phyloP scores from a whole-genome alignment of 2,113 vertebrate genomes.

The Formicarius rufipectus region DNA sequence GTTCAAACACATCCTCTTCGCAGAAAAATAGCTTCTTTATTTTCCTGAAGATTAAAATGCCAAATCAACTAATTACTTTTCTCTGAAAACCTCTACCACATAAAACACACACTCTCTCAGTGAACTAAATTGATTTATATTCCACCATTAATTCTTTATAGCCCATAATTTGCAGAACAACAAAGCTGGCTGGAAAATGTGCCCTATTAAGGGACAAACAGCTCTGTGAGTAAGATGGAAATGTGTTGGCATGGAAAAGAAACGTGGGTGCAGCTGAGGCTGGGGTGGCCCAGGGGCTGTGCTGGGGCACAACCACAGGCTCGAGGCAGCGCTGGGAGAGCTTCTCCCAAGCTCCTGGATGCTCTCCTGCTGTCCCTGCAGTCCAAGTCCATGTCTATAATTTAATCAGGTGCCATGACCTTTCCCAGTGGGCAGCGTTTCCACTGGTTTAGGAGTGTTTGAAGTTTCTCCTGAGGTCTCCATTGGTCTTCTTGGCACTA shows the following conservation, averaged over 20 bases:
- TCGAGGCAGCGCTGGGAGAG: neutral
- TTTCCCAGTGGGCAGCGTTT: neutral
- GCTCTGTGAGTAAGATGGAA: neutral
- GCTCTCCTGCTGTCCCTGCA: neutral
- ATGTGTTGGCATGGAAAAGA: neutral
- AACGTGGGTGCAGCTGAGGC: neutral
- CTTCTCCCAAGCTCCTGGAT: neutral
- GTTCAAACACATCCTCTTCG: conserved; percentile 29
- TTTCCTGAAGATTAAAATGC: conserved; percentile 66
- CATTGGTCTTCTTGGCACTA: neutral
- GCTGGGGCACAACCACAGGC: neutral
- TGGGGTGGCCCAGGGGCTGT: neutral
- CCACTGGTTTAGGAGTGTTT: neutral
- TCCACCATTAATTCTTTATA: conserved; percentile 55
- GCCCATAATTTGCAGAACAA: conserved; percentile 44
- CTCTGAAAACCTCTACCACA: conserved; percentile 54
- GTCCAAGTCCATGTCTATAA: neutral
- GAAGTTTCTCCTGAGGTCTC: neutral
- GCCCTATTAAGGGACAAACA: neutral
- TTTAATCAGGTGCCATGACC: neutral
- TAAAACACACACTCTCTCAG: neutral
- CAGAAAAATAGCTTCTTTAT: conserved; percentile 42
- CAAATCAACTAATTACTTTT: conserved; percentile 59
- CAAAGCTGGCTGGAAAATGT: neutral
- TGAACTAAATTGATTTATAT: conserved; percentile 59